Conservation (phyloP, 2,888 invertebrate genomes). For the Ormyrus rosae region DNA sequence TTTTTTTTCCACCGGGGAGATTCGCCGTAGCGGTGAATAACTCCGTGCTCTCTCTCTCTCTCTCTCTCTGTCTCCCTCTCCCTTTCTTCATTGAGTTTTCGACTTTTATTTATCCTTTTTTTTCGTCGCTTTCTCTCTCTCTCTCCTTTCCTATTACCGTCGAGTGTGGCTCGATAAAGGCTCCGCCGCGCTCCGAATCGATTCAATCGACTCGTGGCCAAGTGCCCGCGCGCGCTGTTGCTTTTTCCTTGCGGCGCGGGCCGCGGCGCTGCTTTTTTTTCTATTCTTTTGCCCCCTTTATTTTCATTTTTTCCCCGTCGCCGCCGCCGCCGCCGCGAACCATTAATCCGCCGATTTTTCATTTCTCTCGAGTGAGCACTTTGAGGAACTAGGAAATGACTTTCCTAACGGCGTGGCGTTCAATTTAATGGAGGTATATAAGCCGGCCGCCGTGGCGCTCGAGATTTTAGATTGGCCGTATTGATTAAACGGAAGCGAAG, state of each 20-base stretch:
- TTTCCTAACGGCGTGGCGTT: conserved; percentile 30
- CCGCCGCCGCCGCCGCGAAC: background rate
- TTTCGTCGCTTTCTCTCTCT: conserved; percentile 38
- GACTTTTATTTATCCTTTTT: conserved; percentile 59
- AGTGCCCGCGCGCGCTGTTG: conserved; percentile 8
- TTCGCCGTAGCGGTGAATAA: conserved; percentile 63
- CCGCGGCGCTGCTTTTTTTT: background rate
- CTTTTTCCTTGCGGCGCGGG: background rate
- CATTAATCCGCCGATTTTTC: conserved; percentile 51
- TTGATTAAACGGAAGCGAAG: conserved; percentile 35
- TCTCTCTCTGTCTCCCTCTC: conserved; percentile 2
- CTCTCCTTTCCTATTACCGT: conserved; percentile 47
- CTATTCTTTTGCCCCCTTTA: conserved; percentile 1
- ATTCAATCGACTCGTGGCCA: conserved; percentile 41
- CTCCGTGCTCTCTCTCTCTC: conserved; percentile 29
- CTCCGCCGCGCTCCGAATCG: conserved; percentile 38
- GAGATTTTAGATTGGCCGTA: conserved; percentile 39
- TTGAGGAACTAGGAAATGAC: conserved; percentile 45
- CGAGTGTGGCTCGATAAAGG: conserved; percentile 50
- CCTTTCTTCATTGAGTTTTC: conserved; percentile 52
- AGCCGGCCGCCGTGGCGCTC: background rate
- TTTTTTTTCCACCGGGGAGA: conserved; percentile 64
- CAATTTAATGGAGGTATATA: conserved; percentile 29
- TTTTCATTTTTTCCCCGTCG: conserved; percentile 15
- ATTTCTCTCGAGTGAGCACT: conserved; percentile 42